phyloP scores from a whole-genome alignment of 53 echinoderm and acorn worm genomes.

The Henricia sp. region DNA sequence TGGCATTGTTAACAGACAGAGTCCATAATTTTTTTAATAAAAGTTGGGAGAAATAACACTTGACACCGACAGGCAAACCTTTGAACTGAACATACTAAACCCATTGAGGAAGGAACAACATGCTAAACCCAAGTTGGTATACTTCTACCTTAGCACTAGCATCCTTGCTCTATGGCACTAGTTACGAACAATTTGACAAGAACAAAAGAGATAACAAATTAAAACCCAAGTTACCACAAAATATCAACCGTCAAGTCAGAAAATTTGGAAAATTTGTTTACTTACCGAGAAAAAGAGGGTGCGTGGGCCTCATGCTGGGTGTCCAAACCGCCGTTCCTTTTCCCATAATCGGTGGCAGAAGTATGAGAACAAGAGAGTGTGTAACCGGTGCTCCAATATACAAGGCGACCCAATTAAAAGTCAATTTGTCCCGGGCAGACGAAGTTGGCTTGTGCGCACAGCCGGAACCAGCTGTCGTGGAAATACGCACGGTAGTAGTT shows the following conservation, averaged over 20 bases:
- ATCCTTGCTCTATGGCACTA: not conserved
- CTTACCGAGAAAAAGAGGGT: not conserved
- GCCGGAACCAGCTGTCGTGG: slow-evolving; percentile 35
- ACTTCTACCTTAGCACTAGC: not conserved
- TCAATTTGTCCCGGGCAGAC: slow-evolving; percentile 42
- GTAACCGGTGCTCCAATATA: slow-evolving; percentile 15
- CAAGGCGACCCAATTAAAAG: slow-evolving; percentile 48
- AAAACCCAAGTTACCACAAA: not conserved
- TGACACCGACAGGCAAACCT: not conserved
- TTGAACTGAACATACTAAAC: not conserved
- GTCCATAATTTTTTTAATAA: not conserved
- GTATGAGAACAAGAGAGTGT: not conserved
- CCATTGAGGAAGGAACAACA: not conserved
- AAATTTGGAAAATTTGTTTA: not conserved
- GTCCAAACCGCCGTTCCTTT: not conserved
- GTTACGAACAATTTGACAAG: not conserved
- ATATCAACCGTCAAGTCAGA: not conserved
- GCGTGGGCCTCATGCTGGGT: not conserved
- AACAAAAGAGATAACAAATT: not conserved
- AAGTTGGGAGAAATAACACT: not conserved
- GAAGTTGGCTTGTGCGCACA: not conserved
- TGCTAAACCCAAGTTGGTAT: not conserved
- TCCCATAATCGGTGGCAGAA: not conserved
- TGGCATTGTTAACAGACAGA: not conserved
- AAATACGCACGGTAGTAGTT: no score